Conservation (phyloP, 1,140 invertebrate species). For the Plutomurus gul region DNA sequence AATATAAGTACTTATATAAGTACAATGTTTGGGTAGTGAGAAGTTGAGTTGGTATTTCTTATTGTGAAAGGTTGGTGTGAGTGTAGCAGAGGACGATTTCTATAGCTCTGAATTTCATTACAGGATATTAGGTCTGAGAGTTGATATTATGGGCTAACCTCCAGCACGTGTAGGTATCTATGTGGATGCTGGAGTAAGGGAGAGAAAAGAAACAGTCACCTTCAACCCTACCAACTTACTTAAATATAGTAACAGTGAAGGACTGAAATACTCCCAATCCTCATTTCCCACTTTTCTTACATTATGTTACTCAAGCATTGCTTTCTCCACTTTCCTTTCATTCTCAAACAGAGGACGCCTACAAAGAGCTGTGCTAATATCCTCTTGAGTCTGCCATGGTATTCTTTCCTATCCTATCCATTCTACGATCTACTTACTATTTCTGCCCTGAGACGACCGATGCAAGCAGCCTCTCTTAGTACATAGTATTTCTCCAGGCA, state of each 20-base stretch:
- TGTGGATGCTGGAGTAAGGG: not conserved
- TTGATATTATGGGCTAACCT: too few species aligned
- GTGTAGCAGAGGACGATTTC: too few species aligned
- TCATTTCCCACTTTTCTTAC: constrained; percentile 19
- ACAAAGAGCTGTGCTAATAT: constrained; percentile 4
- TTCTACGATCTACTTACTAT: too few species aligned
- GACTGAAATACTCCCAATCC: constrained; percentile 1
- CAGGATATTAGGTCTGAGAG: too few species aligned
- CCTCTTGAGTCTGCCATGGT: not conserved
- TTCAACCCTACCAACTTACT: not conserved
- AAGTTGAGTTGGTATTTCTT: too few species aligned
- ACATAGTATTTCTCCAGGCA: not conserved
- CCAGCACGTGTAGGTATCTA: not conserved
- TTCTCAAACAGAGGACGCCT: not conserved
- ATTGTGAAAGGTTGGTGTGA: too few species aligned
- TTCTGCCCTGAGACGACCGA: too few species aligned
- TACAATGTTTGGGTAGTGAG: too few species aligned
- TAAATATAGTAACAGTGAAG: not conserved
- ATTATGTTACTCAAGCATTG: not conserved
- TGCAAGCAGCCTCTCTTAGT: too few species aligned
- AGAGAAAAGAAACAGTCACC: not conserved
- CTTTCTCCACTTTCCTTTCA: constrained; percentile 3
- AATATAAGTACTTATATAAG: too few species aligned
- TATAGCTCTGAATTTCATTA: too few species aligned
- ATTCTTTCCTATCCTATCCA: too few species aligned